phyloP scores from a whole-genome alignment of 1,140 invertebrate species.

The Leptinotarsa defecta region DNA sequence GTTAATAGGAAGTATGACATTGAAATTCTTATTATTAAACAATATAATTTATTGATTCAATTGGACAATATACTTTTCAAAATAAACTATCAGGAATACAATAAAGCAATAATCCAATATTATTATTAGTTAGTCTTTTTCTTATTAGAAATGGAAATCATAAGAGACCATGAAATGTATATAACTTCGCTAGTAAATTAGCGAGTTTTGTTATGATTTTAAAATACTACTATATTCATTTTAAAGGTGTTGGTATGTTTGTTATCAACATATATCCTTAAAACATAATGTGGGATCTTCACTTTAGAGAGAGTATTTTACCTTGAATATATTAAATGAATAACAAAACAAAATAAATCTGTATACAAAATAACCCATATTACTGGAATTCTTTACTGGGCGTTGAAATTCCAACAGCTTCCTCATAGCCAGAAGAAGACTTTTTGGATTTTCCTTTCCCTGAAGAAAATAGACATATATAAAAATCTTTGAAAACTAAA shows the following conservation, averaged over 20 bases:
- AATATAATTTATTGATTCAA: constrained; percentile 1
- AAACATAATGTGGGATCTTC: not conserved
- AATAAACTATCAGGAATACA: not conserved
- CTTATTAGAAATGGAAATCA: not conserved
- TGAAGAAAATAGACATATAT: constrained; percentile 32
- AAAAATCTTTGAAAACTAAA: no score
- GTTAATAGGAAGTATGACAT: no score
- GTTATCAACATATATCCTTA: not conserved
- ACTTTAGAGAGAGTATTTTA: not conserved
- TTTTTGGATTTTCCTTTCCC: constrained; percentile 56
- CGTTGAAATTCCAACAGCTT: constrained; percentile 87
- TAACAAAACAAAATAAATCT: constrained; percentile 1
- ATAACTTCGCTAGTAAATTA: not conserved
- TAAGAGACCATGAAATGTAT: not conserved
- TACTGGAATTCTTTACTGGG: constrained; percentile 81
- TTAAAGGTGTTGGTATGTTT: not conserved
- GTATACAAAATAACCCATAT: not conserved
- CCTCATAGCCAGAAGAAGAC: constrained; percentile 66
- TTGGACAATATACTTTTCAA: not conserved
- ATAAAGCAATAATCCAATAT: constrained; percentile 3
- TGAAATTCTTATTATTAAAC: not conserved
- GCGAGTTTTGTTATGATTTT: not conserved
- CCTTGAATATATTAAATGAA: not conserved
- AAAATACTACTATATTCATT: not conserved
- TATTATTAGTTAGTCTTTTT: constrained; percentile 1